A percentile compares a stretch with the other conserved stretches of the same genome.
phyloP scores from a whole-genome alignment of 1,140 invertebrate genomes.

The Dendrolimus punctatus region DNA sequence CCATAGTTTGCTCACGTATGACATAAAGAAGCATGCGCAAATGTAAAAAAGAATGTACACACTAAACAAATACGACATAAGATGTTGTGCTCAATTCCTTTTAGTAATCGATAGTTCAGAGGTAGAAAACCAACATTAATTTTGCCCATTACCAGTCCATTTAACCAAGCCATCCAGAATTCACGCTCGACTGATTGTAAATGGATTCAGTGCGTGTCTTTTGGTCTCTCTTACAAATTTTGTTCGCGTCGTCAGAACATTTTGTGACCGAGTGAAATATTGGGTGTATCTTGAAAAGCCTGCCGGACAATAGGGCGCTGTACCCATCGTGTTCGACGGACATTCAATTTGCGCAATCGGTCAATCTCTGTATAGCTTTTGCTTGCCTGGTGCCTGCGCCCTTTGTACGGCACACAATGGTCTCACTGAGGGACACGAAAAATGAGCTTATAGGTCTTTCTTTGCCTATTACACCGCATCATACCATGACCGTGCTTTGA shows the following conservation, averaged over 20 bases:
- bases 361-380: conserved; percentile 49
- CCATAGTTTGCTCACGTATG: too few species aligned
- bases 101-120: too few species aligned
- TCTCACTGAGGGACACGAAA: conserved; percentile 25
- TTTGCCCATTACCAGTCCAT: too few species aligned
- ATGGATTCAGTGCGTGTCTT: conserved; percentile 14
- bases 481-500: background rate
- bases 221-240: conserved; percentile 13
- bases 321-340: conserved; percentile 35
- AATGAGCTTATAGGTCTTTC: conserved; percentile 19
- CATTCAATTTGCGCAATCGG: conserved; percentile 61
- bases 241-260: conserved; percentile 18
- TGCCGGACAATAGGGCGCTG: conserved; percentile 37
- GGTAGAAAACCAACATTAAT: too few species aligned
- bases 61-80: too few species aligned
- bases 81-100: too few species aligned
- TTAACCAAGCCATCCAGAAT: background rate
- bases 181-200: conserved; percentile 11
- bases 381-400: conserved; percentile 35
- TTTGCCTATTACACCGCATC: background rate
- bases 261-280: conserved; percentile 47
- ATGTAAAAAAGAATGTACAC: too few species aligned
- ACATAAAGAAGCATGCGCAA: too few species aligned
- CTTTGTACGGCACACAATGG: conserved; percentile 29
- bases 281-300: conserved; percentile 47